Evolutionary conservation across 2,113 vertebrate genomes (phyloP), one percentile per base, ranked within the genome.

Genomic region (Indicator indicator): DNA sequence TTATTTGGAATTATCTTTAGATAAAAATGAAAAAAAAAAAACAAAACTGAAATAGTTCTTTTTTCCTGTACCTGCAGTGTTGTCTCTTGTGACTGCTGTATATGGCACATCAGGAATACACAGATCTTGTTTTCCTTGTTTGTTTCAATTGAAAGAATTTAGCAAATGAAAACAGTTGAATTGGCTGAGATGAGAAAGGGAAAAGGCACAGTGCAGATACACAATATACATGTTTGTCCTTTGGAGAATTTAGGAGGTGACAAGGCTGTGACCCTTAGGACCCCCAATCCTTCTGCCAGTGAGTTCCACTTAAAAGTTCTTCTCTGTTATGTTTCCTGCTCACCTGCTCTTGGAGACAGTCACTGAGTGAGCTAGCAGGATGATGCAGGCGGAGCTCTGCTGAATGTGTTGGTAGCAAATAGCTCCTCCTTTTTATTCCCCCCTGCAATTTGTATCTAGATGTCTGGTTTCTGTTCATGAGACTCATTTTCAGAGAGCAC

Each of bases 1-100:
- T 91, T 78, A 50, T 77, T 81, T 82, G 48, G 67, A 90, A 90
- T 78, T 76, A 62, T 16, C 12, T 69, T 62, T 62, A 16, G 9
- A 38, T 80, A 55, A 69, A 93, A 90, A 48, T 30, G 9, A 28
- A 21, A 33, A 56, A 75, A 84, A 40, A 52, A 32, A 80, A 16
- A 11, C 42, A 42, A 42, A 44, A 8, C 28, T 46, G 65, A 62
- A 73, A 42, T 56, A 42, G 24, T 63, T 85, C 17, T 86, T 9
- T 50, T 78, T 73, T 52, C 20, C 38, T 81, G 5, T 74, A 19
- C 52, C 33, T 84, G 17, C 33, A 65, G 24, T 42, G 38, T 38
- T 69, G 63, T 52, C 18, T 68, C 48, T 60, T 55, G 14, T 60
- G 67, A 30, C 44, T 76, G 48, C 28, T 65, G 62, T 69, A 9